A percentile compares a stretch with the other conserved stretches of the same genome.
These are phyloP conservation scores for Drosophila histrio DNA, from an alignment of 2,888 invertebrate species.

Conservation along the genomic window DNA sequence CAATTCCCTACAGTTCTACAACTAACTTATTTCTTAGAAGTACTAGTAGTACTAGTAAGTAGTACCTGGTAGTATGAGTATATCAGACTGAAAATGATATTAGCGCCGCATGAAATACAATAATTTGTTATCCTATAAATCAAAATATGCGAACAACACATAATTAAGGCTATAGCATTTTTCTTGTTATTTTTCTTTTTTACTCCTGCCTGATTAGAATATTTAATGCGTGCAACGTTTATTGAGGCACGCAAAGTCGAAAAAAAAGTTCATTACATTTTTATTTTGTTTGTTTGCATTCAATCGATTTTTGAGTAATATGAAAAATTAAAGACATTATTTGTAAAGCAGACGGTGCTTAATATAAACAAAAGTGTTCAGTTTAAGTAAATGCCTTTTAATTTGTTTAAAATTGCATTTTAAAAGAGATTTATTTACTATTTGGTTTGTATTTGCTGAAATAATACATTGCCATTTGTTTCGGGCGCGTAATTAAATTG, in stretches of 20 bases:
- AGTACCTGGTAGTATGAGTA: conserved; percentile 1
- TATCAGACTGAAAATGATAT: conserved; percentile 20
- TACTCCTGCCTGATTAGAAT: conserved; percentile 43
- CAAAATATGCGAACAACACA: conserved; percentile 50
- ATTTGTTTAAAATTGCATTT: neutral
- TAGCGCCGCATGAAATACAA: conserved; percentile 40
- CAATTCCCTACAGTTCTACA: neutral
- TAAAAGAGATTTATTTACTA: neutral
- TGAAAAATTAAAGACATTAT: neutral
- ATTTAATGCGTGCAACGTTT: conserved; percentile 49
- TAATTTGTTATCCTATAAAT: conserved; percentile 62
- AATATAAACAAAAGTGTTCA: neutral
- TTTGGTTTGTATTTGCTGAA: neutral
- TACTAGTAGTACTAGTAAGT: conserved; percentile 13
- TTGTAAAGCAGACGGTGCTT: neutral
- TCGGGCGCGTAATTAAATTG: conserved; percentile 4
- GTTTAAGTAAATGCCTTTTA: neutral
- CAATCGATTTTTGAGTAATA: neutral
- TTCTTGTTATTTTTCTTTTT: neutral
- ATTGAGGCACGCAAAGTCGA: conserved; percentile 40
- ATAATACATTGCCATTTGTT: conserved; percentile 16
- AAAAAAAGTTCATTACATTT: too few species aligned
- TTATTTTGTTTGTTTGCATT: conserved; percentile 9
- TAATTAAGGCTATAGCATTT: conserved; percentile 51
- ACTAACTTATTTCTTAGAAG: conserved; percentile 1